Conservation (phyloP, 35 echinoderm and acorn worm genomes). For the Ptychodera flava region DNA sequence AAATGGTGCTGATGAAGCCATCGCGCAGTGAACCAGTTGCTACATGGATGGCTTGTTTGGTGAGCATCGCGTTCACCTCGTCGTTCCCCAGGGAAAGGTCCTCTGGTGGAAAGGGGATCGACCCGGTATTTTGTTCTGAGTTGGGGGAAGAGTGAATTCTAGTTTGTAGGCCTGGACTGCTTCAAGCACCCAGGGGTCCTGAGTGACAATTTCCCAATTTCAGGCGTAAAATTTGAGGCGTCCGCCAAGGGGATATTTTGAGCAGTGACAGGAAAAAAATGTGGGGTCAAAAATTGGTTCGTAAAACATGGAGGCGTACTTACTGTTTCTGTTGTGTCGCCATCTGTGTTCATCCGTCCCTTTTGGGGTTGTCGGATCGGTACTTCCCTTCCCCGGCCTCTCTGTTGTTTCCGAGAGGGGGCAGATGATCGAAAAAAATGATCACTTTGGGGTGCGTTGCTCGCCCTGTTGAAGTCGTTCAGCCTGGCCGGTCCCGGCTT, state of each 20-base stretch:
- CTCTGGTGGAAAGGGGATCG: background rate
- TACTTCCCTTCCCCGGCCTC: conserved; percentile 4
- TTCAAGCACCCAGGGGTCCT: conserved; percentile 11
- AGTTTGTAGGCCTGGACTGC: conserved; percentile 29
- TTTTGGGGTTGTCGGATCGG: conserved; percentile 5
- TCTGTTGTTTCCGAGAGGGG: background rate
- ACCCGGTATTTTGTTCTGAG: background rate
- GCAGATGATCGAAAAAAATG: conserved; percentile 4
- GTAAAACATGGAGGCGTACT: too few species aligned
- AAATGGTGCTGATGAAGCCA: conserved; percentile 18
- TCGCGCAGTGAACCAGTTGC: background rate
- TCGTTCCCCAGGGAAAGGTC: background rate
- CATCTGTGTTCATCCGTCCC: background rate
- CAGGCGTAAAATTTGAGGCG: background rate
- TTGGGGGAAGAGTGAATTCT: conserved; percentile 6
- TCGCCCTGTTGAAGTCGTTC: too few species aligned
- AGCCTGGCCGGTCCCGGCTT: too few species aligned
- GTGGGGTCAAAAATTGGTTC: too few species aligned
- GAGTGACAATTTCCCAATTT: conserved; percentile 10
- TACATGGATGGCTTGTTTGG: conserved; percentile 21
- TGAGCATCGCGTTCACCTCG: conserved; percentile 15
- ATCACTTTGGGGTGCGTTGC: too few species aligned
- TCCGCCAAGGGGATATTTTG: background rate
- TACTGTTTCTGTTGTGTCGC: background rate
- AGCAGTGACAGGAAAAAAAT: background rate